Percentiles rank a stretch among this genome's conserved stretches.
These are phyloP conservation scores for Pseudorhombus dupliciocellatus DNA, from an alignment of 2,113 vertebrate genomes.

Conservation along the genomic window DNA sequence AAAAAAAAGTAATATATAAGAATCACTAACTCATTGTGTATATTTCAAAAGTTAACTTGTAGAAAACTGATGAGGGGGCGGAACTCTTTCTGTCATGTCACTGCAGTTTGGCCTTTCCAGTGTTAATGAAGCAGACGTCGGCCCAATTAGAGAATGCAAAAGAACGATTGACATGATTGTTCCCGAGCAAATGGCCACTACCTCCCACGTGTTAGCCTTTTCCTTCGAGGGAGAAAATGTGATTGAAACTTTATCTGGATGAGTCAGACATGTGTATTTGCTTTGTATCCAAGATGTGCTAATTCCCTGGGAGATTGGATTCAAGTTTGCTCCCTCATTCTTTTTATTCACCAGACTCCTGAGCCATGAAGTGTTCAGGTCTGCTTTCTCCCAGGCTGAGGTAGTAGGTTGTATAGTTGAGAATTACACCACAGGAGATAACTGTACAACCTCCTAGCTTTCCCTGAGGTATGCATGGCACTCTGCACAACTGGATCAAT, in stretches of 20 bases:
- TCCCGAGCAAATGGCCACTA: constrained; percentile 7
- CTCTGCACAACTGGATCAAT: constrained; percentile 54
- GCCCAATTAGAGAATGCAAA: constrained; percentile 36
- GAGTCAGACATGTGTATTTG: constrained; percentile 28
- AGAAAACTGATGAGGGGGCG: not conserved
- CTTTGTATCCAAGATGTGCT: constrained; percentile 25
- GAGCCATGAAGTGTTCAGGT: constrained; percentile 19
- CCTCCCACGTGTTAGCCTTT: not conserved
- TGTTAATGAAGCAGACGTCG: constrained; percentile 37
- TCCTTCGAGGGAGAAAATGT: not conserved
- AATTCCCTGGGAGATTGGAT: constrained; percentile 2
- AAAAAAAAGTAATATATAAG: not conserved
- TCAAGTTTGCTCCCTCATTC: not conserved
- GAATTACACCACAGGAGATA: constrained; percentile 98
- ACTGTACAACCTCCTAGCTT: constrained; percentile 99
- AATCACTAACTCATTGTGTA: not conserved
- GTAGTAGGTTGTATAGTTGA: constrained; percentile 99
- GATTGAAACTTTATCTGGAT: not conserved
- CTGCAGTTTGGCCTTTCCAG: constrained; percentile 15
- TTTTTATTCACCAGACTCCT: not conserved
- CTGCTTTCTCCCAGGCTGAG: constrained; percentile 94
- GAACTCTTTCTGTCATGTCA: constrained; percentile 33
- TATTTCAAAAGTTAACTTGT: constrained; percentile 17
- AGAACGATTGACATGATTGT: constrained; percentile 8
- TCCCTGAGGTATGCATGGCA: constrained; percentile 88